Conservation (phyloP, 2,797 vertebrate species). For the Gobio occitaniae region DNA sequence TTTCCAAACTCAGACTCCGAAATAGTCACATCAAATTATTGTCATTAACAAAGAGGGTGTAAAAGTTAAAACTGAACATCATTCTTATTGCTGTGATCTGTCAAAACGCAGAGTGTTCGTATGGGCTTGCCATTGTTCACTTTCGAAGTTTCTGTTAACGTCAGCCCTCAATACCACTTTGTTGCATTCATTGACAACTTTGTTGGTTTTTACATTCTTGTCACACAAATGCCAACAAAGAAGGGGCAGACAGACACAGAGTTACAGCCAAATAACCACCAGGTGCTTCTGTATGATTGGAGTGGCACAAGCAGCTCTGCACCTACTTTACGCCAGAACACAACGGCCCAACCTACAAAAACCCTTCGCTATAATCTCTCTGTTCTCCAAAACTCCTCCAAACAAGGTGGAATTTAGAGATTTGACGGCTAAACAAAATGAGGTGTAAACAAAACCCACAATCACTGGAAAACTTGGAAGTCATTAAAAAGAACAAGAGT, state of each 20-base stretch:
- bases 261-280: conserved; percentile 62
- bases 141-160: conserved; percentile 58
- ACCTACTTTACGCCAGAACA: conserved; percentile 27
- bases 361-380: conserved; percentile 49
- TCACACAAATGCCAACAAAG: conserved; percentile 45
- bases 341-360: conserved; percentile 54
- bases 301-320: conserved; percentile 40
- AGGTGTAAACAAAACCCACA: conserved; percentile 31
- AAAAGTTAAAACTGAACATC: not conserved
- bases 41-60: conserved; percentile 34
- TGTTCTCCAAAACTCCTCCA: conserved; percentile 46
- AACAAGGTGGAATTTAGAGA: conserved; percentile 54
- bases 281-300: conserved; percentile 69
- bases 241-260: conserved; percentile 56
- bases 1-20: conserved; percentile 26
- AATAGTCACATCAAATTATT: conserved; percentile 32
- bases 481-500: conserved; percentile 17
- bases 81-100: not conserved
- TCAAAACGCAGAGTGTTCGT: conserved; percentile 20
- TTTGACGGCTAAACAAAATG: conserved; percentile 50
- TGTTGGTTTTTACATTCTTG: conserved; percentile 61
- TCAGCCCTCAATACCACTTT: conserved; percentile 61
- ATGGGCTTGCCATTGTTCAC: conserved; percentile 53
- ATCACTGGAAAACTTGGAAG: conserved; percentile 33
- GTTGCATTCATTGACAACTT: conserved; percentile 56